Evolutionary conservation across 2,797 vertebrate species (phyloP), one percentile per base, ranked within the genome.

Genomic region (Lindbergichthys nudifrons): DNA sequence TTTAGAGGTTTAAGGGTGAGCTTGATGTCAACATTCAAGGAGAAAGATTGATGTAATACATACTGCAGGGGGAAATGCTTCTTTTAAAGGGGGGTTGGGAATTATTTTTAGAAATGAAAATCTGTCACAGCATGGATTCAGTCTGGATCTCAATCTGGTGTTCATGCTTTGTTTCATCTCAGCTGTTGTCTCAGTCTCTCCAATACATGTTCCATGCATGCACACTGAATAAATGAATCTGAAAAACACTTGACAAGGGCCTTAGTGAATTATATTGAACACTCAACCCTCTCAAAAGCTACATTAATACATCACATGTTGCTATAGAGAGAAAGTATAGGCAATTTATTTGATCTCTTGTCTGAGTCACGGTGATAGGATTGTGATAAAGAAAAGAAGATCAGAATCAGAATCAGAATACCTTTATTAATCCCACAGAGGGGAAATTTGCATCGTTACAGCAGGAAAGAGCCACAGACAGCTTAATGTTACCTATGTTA

Each of bases 311-410:
- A 13, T 75, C 51, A 75, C 5, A 45, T 39, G 70, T 63, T 66
- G 42, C 69, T 62, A 18, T 46, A 76, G 36, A 60, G 32, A 26
- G 46, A 81, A 83, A 56, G 53, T 48, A 36, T 36, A 77, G 51
- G 50, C 56, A 79, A 81, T 88, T 59, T 74, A 78, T 88, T 81
- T 67, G 10, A 77, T 77, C 61, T 80, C 64, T 70, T 10, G 14
- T 64, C 70, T 43, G 50, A 71, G 74, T 75, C n/a, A 6, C 4
- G 1, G 52, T 65, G 16, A 77, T 81, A 36, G n/a, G 73, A 30
- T 65, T 83, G 79, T 21, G 21, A 74, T 87, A 67, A 89, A 81
- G 57, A 62, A 72, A 77, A 70, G 59, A 80, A 70, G 80, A 79
- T 43, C n/a, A n/a, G n/a, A n/a, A n/a, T 43, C n/a, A n/a, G n/a